phyloP scores from a whole-genome alignment of 2,797 vertebrate species.

The Takifugu rubripes region DNA sequence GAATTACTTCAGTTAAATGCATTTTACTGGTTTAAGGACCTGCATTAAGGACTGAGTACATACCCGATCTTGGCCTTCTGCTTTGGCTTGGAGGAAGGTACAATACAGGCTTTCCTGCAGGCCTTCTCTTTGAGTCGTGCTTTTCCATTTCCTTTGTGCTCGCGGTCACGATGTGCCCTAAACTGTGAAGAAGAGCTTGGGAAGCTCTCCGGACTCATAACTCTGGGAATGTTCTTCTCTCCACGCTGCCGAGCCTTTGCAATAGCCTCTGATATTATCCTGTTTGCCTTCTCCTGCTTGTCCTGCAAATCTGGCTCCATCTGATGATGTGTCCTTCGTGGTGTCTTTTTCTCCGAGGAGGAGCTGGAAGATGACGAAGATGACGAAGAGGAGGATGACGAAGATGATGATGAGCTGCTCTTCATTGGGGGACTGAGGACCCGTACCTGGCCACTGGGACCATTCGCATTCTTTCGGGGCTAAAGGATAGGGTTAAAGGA shows the following conservation, averaged over 20 bases:
- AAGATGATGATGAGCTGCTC: conserved; percentile 80
- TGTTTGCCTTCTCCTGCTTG: conserved; percentile 98
- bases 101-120: conserved; percentile 84
- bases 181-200: conserved; percentile 84
- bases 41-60: conserved; percentile 44
- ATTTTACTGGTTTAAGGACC: conserved; percentile 11
- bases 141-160: conserved; percentile 73
- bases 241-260: conserved; percentile 94
- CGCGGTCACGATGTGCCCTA: conserved; percentile 75
- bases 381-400: conserved; percentile 74
- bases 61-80: conserved; percentile 97
- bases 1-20: conserved; percentile 12
- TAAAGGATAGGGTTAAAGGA: conserved; percentile 51
- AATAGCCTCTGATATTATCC: conserved; percentile 97
- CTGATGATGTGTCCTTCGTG: conserved; percentile 74
- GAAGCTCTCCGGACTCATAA: conserved; percentile 98
- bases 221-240: conserved; percentile 95
- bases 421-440: conserved; percentile 92
- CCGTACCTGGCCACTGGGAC: conserved; percentile 84
- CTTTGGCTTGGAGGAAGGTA: conserved; percentile 87
- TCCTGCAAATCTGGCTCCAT: conserved; percentile 75
- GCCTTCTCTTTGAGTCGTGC: conserved; percentile 85
- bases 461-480: conserved; percentile 97
- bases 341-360: conserved; percentile 84
- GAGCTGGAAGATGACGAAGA: conserved; percentile 78